phyloP scores from a whole-genome alignment of 2,113 vertebrate species.

The Pollachius pollachius region DNA sequence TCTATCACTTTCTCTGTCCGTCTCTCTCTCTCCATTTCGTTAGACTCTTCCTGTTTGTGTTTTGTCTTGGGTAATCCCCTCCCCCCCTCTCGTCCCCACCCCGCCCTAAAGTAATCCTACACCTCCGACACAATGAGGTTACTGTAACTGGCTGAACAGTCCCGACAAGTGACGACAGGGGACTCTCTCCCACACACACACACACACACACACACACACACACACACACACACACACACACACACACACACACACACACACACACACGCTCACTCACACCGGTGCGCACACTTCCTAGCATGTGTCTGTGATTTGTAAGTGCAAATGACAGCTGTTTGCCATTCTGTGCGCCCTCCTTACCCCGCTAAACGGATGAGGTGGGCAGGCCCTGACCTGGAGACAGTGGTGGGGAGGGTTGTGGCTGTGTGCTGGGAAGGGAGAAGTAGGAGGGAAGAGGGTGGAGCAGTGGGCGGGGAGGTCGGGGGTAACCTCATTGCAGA shows the following conservation, averaged over 20 bases:
- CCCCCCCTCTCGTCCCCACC: constrained; percentile 48
- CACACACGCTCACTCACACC: neutral
- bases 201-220: neutral
- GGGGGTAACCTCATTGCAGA: constrained; percentile 2
- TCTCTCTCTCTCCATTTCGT: constrained; percentile 2
- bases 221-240: neutral
- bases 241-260: no score
- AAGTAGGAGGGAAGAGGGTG: neutral
- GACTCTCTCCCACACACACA: constrained; percentile 40
- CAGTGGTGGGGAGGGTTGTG: constrained; percentile 21
- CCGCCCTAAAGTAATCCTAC: constrained; percentile 82
- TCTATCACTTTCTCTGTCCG: constrained; percentile 11
- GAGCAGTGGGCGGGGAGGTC: constrained; percentile 6
- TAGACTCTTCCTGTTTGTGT: constrained; percentile 59
- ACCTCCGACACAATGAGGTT: constrained; percentile 75
- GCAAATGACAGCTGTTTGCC: neutral
- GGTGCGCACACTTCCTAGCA: neutral
- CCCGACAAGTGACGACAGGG: constrained; percentile 69
- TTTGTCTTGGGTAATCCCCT: constrained; percentile 40
- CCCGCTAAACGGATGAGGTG: neutral
- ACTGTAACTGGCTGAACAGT: constrained; percentile 84
- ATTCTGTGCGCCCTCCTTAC: constrained; percentile 10
- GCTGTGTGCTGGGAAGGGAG: neutral
- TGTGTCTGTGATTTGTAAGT: neutral
- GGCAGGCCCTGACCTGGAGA: neutral